Evolutionary conservation across 2,888 invertebrate species (phyloP).

Genomic region (Nomada ferruginata): DNA sequence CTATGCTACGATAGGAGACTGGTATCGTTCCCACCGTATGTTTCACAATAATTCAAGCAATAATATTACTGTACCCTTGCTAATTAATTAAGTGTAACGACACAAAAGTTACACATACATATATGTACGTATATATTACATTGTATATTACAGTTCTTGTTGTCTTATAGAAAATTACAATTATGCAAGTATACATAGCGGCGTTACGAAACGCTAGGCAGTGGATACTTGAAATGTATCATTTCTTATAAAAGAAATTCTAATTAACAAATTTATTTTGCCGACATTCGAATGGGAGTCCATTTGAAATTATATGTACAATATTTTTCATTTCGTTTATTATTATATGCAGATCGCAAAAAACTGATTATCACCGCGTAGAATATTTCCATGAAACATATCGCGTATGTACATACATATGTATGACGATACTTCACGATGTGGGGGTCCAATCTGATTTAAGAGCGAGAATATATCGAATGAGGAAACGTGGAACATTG

Average conservation of each 20-base stretch:
- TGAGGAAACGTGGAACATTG: constrained; percentile 74
- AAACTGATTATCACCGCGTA: not conserved
- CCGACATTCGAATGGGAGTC: too few species aligned
- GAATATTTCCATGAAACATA: not conserved
- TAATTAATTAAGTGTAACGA: not conserved
- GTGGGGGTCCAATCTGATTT: constrained; percentile 52
- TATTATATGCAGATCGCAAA: not conserved
- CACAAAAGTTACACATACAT: not conserved
- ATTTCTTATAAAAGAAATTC: not conserved
- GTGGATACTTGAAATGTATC: not conserved
- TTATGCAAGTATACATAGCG: not conserved
- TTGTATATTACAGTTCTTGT: not conserved
- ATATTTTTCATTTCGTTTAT: not conserved
- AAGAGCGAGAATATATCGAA: constrained; percentile 67
- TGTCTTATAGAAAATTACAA: not conserved
- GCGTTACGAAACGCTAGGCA: not conserved
- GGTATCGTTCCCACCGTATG: not conserved
- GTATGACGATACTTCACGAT: constrained; percentile 15
- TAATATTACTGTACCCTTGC: not conserved
- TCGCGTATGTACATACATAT: not conserved
- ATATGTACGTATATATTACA: too few species aligned
- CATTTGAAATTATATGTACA: not conserved
- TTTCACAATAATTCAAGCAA: not conserved
- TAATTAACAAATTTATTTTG: too few species aligned
- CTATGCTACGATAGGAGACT: not conserved